A percentile compares a stretch with the other conserved stretches of the same genome.
phyloP scores from a whole-genome alignment of 2,113 vertebrate species.

The Noctilio leporinus region DNA sequence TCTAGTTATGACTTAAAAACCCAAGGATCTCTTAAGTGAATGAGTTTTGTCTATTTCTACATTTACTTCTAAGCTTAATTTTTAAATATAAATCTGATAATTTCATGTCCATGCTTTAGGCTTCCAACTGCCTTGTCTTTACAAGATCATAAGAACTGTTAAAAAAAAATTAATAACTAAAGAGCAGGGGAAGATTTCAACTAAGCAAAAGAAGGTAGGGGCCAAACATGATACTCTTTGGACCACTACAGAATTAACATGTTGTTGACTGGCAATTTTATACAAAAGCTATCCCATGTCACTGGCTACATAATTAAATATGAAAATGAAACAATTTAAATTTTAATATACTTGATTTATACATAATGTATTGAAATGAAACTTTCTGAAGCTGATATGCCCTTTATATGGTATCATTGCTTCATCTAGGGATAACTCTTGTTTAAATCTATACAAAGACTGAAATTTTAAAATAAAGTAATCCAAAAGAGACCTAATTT shows the following conservation, averaged over 20 bases:
- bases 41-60: neutral
- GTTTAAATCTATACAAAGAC: too few species aligned
- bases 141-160: neutral
- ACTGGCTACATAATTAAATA: too few species aligned
- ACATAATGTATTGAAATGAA: too few species aligned
- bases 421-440: too few species aligned
- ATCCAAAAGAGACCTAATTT: too few species aligned
- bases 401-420: too few species aligned
- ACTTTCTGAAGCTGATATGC: too few species aligned
- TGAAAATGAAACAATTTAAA: too few species aligned
- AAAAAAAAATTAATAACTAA: neutral
- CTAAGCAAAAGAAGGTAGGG: neutral
- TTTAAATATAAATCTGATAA: neutral
- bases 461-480: too few species aligned
- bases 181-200: neutral
- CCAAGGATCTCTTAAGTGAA: neutral
- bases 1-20: neutral
- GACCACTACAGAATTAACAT: neutral
- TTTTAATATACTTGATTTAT: too few species aligned
- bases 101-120: neutral
- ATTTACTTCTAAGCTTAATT: neutral
- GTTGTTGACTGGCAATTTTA: too few species aligned
- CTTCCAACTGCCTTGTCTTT: neutral
- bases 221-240: neutral
- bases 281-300: too few species aligned